Conservation (phyloP, 2,113 vertebrate species). For the Ptilonorhynchus violaceus region DNA sequence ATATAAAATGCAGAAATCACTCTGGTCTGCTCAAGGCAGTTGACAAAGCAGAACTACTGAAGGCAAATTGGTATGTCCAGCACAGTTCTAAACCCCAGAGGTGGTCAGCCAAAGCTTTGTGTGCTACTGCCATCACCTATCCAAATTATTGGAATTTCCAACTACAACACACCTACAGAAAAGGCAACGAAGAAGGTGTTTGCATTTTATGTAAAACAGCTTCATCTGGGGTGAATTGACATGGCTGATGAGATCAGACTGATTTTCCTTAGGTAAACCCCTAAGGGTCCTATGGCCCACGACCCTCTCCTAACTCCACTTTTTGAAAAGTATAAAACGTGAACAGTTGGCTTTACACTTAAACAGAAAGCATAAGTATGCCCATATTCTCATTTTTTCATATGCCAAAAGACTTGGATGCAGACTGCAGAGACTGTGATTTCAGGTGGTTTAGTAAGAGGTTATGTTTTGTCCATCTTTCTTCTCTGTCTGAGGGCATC, state of each 20-base stretch:
- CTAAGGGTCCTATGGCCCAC: not conserved
- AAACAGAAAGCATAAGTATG: not conserved
- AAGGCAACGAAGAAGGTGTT: not conserved
- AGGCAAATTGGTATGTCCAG: not conserved
- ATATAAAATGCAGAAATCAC: not conserved
- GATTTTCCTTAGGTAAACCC: not conserved
- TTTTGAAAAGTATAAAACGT: not conserved
- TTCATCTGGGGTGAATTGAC: not conserved
- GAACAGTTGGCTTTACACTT: not conserved
- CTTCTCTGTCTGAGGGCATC: not conserved
- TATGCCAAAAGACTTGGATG: not conserved
- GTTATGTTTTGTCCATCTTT: not conserved
- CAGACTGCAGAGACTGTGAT: not conserved
- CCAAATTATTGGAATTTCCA: not conserved
- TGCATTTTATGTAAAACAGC: not conserved
- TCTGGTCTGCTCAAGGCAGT: not conserved
- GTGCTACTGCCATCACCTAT: not conserved
- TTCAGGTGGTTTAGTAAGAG: not conserved
- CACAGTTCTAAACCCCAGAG: not conserved
- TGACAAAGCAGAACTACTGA: not conserved
- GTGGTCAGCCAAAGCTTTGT: not conserved
- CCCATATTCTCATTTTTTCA: not conserved
- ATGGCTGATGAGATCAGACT: not conserved
- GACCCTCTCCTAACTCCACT: not conserved
- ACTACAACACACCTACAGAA: not conserved